Evolutionary conservation across 2,888 invertebrate genomes (phyloP), one percentile per base, ranked within the genome.

Genomic region (Parelbella ahira): DNA sequence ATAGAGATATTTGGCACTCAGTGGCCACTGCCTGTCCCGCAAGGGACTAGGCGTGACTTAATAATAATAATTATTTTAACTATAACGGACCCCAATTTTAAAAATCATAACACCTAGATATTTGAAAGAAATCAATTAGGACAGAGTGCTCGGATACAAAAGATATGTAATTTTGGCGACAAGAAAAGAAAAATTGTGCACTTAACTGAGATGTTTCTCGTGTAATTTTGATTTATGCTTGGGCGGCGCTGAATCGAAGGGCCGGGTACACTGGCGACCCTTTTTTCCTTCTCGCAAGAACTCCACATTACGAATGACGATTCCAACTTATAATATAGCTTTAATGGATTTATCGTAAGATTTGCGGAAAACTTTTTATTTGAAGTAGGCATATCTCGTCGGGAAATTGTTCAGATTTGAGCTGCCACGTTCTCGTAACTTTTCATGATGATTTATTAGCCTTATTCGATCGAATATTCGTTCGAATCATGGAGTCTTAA

Each of bases 211-310:
- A 68, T 70, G 71, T 69, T 76, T 74, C 68, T 67, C 69, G 60
- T 72, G 75, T 76, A 71, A 68, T 72, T 76, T 73, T 73, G 76
- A 75, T 80, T 76, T 77, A 77, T 75, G 68, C 63, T 52, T 51
- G 49, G 49, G 55, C 59, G 58, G 61, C 56, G 60, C 53, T 62
- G 59, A 65, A 68, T 62, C 60, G 57, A 54, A 56, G 61, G 58
- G 65, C 61, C 54, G 51, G 53, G 54, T 53, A 53, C 53, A 49
- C 43, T 58, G 56, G 49, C 56, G 66, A 69, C 66, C 68, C 64
- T 71, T 67, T 68, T 69, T 15, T 64, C 59, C 60, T 65, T 58
- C 56, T 44, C 45, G 51, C 55, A 61, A 63, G 64, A 65, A 63
- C 58, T 59, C 48, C 51, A 53, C 55, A 66, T 65, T 65, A 60